phyloP scores from a whole-genome alignment of 1,140 invertebrate species.

The Dinothrombium tinctorium region DNA sequence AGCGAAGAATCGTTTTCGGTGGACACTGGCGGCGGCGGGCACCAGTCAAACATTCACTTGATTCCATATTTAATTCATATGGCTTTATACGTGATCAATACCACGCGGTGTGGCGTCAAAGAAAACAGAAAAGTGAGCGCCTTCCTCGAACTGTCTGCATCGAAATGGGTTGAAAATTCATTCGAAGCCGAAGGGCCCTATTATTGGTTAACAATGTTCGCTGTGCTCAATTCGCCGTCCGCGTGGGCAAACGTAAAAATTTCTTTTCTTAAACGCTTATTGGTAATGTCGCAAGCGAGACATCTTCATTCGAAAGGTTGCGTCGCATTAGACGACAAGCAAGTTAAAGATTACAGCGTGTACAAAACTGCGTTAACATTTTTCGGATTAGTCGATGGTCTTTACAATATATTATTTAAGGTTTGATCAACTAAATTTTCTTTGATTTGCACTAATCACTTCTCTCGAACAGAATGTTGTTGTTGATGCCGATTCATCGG shows the following conservation, averaged over 20 bases:
- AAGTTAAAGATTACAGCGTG: constrained; percentile 41
- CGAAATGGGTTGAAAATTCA: constrained; percentile 41
- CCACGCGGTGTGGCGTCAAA: constrained; percentile 42
- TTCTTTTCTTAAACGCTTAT: constrained; percentile 44
- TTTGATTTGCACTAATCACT: neutral
- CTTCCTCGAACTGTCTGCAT: constrained; percentile 34
- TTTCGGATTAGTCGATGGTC: constrained; percentile 48
- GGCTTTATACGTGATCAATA: constrained; percentile 80
- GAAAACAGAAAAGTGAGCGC: constrained; percentile 41
- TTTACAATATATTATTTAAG: constrained; percentile 49
- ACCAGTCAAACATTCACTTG: constrained; percentile 89
- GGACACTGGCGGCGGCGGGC: constrained; percentile 84
- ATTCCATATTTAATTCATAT: constrained; percentile 83
- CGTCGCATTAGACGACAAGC: constrained; percentile 18
- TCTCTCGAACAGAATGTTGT: constrained; percentile 16
- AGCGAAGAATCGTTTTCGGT: constrained; percentile 87
- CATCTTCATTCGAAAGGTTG: constrained; percentile 17
- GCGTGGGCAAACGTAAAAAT: constrained; percentile 38
- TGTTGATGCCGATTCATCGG: constrained; percentile 23
- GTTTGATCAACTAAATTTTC: constrained; percentile 21
- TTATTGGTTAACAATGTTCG: constrained; percentile 53
- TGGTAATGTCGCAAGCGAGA: constrained; percentile 53
- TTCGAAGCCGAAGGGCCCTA: constrained; percentile 71
- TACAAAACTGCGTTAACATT: constrained; percentile 69
- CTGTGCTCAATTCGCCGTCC: constrained; percentile 45